These are phyloP conservation scores for Halocynthia aurantium DNA, from an alignment of 23 tunicate species.

Conservation along the genomic window DNA sequence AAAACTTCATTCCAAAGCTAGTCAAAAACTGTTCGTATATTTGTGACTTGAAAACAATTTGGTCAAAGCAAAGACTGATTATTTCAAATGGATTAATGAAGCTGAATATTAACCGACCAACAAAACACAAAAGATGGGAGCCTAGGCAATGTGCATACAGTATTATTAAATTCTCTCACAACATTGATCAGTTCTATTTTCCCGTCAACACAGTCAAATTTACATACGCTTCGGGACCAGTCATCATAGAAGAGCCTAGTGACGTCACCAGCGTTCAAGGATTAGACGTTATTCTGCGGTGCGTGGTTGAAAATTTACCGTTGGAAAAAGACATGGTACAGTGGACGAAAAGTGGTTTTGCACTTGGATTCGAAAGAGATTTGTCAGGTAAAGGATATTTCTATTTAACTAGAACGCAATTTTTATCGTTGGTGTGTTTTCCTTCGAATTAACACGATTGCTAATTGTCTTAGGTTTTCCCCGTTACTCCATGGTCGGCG, in stretches of 20 bases:
- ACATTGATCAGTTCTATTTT: too few species aligned
- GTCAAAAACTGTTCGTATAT: too few species aligned
- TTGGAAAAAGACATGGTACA: constrained; percentile 32
- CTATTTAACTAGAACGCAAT: not conserved
- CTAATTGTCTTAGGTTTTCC: not conserved
- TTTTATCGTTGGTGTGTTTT: not conserved
- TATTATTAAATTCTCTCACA: too few species aligned
- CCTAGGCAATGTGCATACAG: too few species aligned
- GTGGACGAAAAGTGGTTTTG: constrained; percentile 63
- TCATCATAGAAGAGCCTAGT: constrained; percentile 40
- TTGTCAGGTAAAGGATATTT: constrained; percentile 28
- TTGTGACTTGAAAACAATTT: too few species aligned
- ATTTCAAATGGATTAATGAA: too few species aligned
- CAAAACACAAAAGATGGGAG: too few species aligned
- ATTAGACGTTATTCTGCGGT: constrained; percentile 51
- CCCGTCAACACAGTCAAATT: too few species aligned
- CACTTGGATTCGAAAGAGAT: constrained; percentile 52
- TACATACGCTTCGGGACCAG: constrained; percentile 7
- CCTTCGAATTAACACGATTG: not conserved
- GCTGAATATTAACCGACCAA: too few species aligned
- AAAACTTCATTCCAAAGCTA: too few species aligned
- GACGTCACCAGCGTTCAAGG: constrained; percentile 51
- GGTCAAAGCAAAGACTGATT: too few species aligned
- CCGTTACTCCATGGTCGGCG: constrained; percentile 77
- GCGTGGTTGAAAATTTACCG: constrained; percentile 60